phyloP scores from a whole-genome alignment of 1,140 invertebrate genomes.

The Drosophila sucinea region DNA sequence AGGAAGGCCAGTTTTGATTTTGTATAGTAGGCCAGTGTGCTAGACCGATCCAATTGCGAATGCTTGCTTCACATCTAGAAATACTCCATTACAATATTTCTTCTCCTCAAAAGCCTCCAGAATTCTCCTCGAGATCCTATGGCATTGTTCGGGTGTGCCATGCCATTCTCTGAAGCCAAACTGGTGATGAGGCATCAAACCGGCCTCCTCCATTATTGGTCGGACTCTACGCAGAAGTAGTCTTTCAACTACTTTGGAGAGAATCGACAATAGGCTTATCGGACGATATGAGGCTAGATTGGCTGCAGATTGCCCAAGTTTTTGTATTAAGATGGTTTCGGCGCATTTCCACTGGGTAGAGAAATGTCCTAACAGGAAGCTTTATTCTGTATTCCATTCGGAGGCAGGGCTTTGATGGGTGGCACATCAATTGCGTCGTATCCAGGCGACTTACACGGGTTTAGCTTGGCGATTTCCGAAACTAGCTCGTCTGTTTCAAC shows the following conservation, averaged over 20 bases:
- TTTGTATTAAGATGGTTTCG: conserved; percentile 5
- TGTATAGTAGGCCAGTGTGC: no score
- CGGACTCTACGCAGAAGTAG: conserved; percentile 3
- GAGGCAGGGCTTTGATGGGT: background rate
- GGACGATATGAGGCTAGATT: background rate
- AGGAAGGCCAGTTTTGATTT: no score
- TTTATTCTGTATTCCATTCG: background rate
- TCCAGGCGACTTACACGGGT: background rate
- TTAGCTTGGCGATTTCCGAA: background rate
- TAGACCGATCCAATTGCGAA: no score
- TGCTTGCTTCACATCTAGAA: no score
- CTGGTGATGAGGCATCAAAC: background rate
- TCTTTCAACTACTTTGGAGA: conserved; percentile 6
- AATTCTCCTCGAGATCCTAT: no score
- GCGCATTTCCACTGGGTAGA: no score
- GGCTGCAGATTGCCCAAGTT: background rate
- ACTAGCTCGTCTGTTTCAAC: background rate
- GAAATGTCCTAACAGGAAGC: background rate
- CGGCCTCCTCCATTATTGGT: conserved; percentile 1
- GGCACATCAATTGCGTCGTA: background rate
- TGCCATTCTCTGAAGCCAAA: conserved; percentile 1
- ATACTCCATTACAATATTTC: no score
- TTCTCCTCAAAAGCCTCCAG: no score
- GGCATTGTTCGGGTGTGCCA: no score
- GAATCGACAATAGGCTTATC: conserved; percentile 3